These are phyloP conservation scores for Ceyx melanurus DNA, from an alignment of 2,113 vertebrate species.

Conservation along the genomic window DNA sequence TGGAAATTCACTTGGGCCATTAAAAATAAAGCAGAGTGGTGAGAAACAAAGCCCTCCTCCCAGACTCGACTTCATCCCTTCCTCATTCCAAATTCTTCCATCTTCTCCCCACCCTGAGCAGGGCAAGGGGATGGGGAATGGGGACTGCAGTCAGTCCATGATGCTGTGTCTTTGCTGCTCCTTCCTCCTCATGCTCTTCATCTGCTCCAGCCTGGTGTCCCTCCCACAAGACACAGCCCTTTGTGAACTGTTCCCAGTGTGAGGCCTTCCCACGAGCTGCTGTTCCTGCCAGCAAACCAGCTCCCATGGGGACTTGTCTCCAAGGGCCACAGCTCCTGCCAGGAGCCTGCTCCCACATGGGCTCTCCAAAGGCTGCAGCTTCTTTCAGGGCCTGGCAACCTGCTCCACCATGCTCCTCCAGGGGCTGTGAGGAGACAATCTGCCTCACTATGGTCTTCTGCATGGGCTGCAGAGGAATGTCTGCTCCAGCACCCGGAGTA, in stretches of 20 bases:
- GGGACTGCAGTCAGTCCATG: rapidly evolving
- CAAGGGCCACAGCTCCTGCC: not conserved
- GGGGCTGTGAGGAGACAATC: not conserved
- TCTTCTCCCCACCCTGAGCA: rapidly evolving
- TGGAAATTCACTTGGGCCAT: not conserved
- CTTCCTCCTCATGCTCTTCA: not conserved
- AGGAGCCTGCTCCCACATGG: not conserved
- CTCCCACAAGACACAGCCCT: not conserved
- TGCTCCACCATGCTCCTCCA: rapidly evolving
- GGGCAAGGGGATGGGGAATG: rapidly evolving
- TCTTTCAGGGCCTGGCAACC: not conserved
- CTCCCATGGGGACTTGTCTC: not conserved
- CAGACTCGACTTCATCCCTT: not conserved
- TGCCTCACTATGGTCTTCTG: not conserved
- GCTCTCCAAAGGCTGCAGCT: not conserved
- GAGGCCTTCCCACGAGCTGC: not conserved
- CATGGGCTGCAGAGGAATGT: not conserved
- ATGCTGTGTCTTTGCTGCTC: not conserved
- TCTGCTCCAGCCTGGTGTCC: not conserved
- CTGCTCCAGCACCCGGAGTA: not conserved
- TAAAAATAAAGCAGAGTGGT: not conserved
- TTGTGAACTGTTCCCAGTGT: not conserved
- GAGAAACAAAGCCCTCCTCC: not conserved
- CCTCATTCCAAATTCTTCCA: not conserved
- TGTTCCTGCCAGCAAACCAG: not conserved